Evolutionary conservation across 2,797 vertebrate species (phyloP).

Genomic region (Sebastes nivosus): DNA sequence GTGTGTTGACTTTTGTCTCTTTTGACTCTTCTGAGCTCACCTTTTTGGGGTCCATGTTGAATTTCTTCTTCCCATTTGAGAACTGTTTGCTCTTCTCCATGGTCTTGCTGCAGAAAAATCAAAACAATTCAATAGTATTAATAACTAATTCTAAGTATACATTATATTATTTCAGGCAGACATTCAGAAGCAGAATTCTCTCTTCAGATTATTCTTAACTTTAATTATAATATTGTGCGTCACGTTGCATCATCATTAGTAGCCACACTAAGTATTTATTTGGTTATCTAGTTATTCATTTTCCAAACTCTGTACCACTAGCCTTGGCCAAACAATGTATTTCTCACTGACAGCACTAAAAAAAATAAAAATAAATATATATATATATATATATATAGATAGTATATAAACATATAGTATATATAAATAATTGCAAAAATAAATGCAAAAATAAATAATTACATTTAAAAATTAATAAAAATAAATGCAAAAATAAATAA

Average conservation of each 20-base stretch:
- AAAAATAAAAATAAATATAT: too few relatives aligned
- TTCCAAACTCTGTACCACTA: too few relatives aligned
- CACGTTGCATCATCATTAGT: background rate
- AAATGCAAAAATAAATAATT: too few relatives aligned
- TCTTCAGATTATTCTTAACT: background rate
- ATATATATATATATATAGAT: too few relatives aligned
- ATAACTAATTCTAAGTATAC: too few relatives aligned
- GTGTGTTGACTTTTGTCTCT: too few relatives aligned
- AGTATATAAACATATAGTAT: background rate
- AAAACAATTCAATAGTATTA: background rate
- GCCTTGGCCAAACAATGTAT: too few relatives aligned
- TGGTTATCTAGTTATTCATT: background rate
- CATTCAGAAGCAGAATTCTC: background rate
- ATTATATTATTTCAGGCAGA: background rate
- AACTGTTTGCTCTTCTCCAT: slow-evolving; percentile 85
- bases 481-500: too few relatives aligned
- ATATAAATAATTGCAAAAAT: background rate
- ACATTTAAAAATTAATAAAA: too few relatives aligned
- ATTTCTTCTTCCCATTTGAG: slow-evolving; percentile 89
- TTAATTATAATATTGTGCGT: background rate
- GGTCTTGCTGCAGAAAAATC: slow-evolving; percentile 78
- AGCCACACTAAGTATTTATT: background rate
- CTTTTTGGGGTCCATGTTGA: slow-evolving; percentile 95
- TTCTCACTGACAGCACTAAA: too few relatives aligned
- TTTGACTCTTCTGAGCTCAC: slow-evolving; percentile 66